phyloP scores from a whole-genome alignment of 2,113 vertebrate species.

The Tyrannus savana region DNA sequence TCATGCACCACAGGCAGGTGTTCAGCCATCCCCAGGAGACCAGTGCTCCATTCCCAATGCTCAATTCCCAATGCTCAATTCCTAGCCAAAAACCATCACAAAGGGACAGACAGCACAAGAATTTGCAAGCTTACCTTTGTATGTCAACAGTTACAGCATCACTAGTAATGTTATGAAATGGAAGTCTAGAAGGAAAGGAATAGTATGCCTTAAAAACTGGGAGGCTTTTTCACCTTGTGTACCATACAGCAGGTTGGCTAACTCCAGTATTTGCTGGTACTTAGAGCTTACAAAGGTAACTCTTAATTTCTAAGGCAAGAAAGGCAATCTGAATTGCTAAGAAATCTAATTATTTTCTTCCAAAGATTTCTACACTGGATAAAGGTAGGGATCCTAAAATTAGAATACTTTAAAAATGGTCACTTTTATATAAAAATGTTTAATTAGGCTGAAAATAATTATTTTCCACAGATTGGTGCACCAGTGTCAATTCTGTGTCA shows the following conservation, averaged over 20 bases:
- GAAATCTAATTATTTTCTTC: background rate
- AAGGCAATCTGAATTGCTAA: background rate
- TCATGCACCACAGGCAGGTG: background rate
- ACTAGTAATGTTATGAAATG: background rate
- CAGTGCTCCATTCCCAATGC: background rate
- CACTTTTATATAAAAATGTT: constrained; percentile 8
- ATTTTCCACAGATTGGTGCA: background rate
- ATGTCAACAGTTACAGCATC: background rate
- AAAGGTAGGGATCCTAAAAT: background rate
- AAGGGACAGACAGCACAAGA: background rate
- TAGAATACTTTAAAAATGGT: background rate
- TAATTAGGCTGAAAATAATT: constrained; percentile 4
- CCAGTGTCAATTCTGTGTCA: background rate
- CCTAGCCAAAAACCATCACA: background rate
- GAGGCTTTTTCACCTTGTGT: background rate
- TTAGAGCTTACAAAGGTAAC: background rate
- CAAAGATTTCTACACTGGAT: background rate
- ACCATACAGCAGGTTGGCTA: background rate
- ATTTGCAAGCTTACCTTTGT: background rate
- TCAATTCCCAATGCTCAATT: background rate
- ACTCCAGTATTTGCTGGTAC: background rate
- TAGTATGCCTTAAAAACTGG: background rate
- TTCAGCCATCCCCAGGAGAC: background rate
- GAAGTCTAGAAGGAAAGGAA: background rate
- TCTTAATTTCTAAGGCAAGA: background rate